These are phyloP conservation scores for Notolepis coatsorum DNA, from an alignment of 2,797 vertebrate species.

Conservation along the genomic window DNA sequence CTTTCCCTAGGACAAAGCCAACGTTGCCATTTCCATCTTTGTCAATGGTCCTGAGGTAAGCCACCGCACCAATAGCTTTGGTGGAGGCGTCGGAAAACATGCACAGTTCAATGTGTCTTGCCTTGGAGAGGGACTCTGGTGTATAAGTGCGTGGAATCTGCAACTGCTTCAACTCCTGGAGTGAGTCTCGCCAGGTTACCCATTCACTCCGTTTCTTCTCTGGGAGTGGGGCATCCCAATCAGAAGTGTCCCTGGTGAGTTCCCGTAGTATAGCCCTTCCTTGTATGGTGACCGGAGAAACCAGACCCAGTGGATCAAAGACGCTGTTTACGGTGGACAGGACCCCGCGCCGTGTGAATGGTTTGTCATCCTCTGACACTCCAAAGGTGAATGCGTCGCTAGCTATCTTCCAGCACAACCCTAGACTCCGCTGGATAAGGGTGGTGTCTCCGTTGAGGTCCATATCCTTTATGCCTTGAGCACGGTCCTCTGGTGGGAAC, in stretches of 20 bases:
- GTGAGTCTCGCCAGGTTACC: constrained; percentile 16
- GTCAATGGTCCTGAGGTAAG: too few species aligned
- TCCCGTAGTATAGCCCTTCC: constrained; percentile 15
- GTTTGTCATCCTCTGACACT: not conserved
- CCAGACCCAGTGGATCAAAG: not conserved
- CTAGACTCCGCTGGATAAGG: not conserved
- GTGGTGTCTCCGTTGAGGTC: not conserved
- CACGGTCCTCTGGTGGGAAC: constrained; percentile 4
- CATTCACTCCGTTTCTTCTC: not conserved
- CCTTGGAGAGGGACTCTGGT: not conserved
- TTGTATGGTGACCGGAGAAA: constrained; percentile 17
- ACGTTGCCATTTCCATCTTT: too few species aligned
- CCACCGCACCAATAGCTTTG: constrained; percentile 8
- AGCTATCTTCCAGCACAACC: not conserved
- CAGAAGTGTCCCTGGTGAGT: not conserved
- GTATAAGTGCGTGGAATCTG: not conserved
- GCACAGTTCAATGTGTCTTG: not conserved
- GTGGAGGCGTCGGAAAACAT: constrained; percentile 8
- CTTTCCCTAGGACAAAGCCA: too few species aligned
- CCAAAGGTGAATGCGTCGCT: constrained; percentile 5
- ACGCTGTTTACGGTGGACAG: constrained; percentile 6
- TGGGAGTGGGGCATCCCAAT: constrained; percentile 6
- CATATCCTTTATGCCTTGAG: constrained; percentile 1
- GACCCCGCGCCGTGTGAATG: not conserved
- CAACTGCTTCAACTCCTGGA: not conserved